Evolutionary conservation across 2,113 vertebrate genomes (phyloP), one percentile per base, ranked within the genome.

Genomic region (Hyperoodon ampullatus): DNA sequence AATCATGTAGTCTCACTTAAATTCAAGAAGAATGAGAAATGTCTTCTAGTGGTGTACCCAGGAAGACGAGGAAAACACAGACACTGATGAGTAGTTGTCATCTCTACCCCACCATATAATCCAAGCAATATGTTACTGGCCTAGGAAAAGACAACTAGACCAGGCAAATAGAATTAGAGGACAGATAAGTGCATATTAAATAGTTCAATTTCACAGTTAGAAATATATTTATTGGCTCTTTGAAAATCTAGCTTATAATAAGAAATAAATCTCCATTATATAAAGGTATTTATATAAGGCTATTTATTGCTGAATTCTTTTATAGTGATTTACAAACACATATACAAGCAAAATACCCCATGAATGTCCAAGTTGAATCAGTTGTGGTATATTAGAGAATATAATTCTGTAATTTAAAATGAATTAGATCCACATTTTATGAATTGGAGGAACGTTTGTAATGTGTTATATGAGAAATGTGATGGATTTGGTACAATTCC

Each of bases 361-460:
- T 13, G 21, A 74, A 71, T 85, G 8, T 72, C 33, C 39, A 93
- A 74, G 72, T 35, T 35, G 58, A 81, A 86, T 89, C 35, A 66
- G 15, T 93, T 93, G 42, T 61, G 23, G 50, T 18, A 24, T 35
- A 68, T n/a, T 61, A 75, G 13, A 42, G 47, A 61, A 82, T 75
- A 63, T 93, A 55, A 80, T 61, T 75, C n/a, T 75, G 81, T 87
- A 50, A 93, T 55, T 78, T 78, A 86, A 93, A 87, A 70, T 74
- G n/a, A 82, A 60, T 61, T 81, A 85, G 39, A 61, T 39, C 9
- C 24, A 60, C 11, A 35, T 75, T 75, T 42, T 86, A 77, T 70
- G 44, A 93, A 61, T 39, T 61, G 44, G 19, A 80, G 11, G 35
- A 68, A 80, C 14, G 39, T 80, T 90, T 33, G 26, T 81, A n/a